Conservation (phyloP, 2,797 vertebrate genomes). For the Fringilla coelebs region DNA sequence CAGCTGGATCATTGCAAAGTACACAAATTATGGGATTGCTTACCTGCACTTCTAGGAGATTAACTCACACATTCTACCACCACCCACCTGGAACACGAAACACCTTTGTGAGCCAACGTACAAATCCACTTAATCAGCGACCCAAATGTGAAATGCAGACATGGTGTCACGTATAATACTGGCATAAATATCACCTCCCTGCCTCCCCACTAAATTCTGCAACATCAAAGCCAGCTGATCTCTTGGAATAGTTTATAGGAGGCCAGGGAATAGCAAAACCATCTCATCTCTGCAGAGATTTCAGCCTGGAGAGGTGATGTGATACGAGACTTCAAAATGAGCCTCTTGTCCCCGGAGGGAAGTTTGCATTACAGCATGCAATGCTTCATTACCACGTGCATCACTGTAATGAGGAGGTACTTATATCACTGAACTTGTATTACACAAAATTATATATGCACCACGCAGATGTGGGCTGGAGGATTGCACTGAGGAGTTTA, state of each 20-base stretch:
- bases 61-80: background rate
- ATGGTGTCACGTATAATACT: background rate
- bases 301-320: background rate
- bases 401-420: slow-evolving; percentile 35
- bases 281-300: background rate
- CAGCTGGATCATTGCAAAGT: slow-evolving; percentile 40
- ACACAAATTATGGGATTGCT: slow-evolving; percentile 47
- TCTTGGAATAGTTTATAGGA: background rate
- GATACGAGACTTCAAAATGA: background rate
- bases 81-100: background rate
- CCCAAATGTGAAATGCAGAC: slow-evolving; percentile 6
- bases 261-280: background rate
- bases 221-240: slow-evolving; percentile 34
- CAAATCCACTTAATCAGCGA: slow-evolving; percentile 7
- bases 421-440: background rate
- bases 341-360: background rate
- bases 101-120: background rate
- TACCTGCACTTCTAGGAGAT: slow-evolving; percentile 53
- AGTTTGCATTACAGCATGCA: slow-evolving; percentile 3
- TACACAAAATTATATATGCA: background rate
- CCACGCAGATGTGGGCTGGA: background rate
- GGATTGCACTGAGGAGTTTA: background rate
- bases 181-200: background rate
- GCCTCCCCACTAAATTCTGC: background rate
- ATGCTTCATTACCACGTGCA: slow-evolving; percentile 54